These are phyloP conservation scores for Brachyrhaphis roseni DNA, from an alignment of 2,797 vertebrate genomes.

Conservation along the genomic window DNA sequence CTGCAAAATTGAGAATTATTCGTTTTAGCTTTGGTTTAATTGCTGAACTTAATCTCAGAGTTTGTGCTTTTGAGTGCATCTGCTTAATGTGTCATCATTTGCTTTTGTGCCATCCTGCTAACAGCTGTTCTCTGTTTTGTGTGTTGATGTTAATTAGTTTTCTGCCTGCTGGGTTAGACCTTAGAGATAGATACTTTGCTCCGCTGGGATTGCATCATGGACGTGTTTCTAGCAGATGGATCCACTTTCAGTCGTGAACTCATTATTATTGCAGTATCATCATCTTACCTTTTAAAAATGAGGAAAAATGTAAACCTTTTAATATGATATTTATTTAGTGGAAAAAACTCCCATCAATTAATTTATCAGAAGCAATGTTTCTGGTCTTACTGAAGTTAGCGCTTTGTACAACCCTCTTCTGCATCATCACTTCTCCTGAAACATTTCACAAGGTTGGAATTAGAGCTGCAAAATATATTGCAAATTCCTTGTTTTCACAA, in stretches of 20 bases:
- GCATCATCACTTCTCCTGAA: neutral
- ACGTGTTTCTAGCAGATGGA: constrained; percentile 7
- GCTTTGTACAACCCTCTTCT: neutral
- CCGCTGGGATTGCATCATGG: constrained; percentile 6
- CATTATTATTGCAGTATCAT: neutral
- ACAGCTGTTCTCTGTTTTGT: neutral
- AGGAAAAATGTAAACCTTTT: neutral
- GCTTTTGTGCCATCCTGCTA: neutral
- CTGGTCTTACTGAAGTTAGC: neutral
- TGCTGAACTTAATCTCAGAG: neutral
- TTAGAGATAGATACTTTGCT: neutral
- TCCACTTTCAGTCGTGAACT: constrained; percentile 3
- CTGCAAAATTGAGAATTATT: neutral
- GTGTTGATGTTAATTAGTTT: constrained; percentile 6
- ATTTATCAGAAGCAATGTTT: neutral
- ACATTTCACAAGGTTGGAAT: neutral
- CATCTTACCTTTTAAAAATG: neutral
- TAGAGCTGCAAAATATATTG: neutral
- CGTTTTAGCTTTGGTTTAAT: neutral
- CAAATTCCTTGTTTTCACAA: neutral
- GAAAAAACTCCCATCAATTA: neutral
- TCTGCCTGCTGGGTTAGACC: neutral
- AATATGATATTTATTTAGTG: neutral
- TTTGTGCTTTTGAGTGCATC: neutral
- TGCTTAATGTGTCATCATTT: neutral